Conservation (phyloP, 2,888 invertebrate genomes). For the Dichetophora obliterata region DNA sequence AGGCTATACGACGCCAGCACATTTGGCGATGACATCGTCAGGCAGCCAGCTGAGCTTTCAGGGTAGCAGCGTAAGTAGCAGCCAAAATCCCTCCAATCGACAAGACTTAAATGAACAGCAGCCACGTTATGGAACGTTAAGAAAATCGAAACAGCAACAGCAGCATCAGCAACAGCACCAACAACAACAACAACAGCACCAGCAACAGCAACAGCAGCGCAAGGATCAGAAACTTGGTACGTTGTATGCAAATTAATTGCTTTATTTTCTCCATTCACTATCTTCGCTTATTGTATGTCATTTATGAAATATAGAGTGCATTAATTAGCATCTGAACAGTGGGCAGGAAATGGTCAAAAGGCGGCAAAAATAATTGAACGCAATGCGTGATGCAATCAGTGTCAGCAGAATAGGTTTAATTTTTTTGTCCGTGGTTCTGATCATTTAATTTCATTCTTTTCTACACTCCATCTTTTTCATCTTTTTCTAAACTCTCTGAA, state of each 20-base stretch:
- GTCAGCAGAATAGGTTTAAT: too few relatives aligned
- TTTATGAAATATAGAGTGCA: too few relatives aligned
- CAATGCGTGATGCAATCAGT: too few relatives aligned
- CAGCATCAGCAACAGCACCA: slow-evolving; percentile 56
- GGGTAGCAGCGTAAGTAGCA: slow-evolving; percentile 56
- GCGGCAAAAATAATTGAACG: too few relatives aligned
- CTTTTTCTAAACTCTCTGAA: too few relatives aligned
- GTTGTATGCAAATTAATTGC: slow-evolving; percentile 43
- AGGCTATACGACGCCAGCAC: slow-evolving; percentile 59
- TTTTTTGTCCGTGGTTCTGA: too few relatives aligned
- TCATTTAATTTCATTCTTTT: too few relatives aligned
- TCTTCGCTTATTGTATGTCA: too few relatives aligned
- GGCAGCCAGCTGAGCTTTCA: slow-evolving; percentile 17
- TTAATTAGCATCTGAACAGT: too few relatives aligned
- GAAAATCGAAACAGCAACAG: slow-evolving; percentile 59
- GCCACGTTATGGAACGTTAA: slow-evolving; percentile 61
- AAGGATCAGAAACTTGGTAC: slow-evolving; percentile 61
- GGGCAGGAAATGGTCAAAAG: too few relatives aligned
- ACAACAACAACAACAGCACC: slow-evolving; percentile 50
- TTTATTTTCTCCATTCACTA: too few relatives aligned
- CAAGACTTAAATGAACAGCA: slow-evolving; percentile 37
- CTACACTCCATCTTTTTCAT: too few relatives aligned
- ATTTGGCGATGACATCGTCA: slow-evolving; percentile 50
- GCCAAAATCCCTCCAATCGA: slow-evolving; percentile 50
- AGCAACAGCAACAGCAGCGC: slow-evolving; percentile 55